These are phyloP conservation scores for Chamaea fasciata DNA, from an alignment of 2,113 vertebrate species.

Conservation along the genomic window DNA sequence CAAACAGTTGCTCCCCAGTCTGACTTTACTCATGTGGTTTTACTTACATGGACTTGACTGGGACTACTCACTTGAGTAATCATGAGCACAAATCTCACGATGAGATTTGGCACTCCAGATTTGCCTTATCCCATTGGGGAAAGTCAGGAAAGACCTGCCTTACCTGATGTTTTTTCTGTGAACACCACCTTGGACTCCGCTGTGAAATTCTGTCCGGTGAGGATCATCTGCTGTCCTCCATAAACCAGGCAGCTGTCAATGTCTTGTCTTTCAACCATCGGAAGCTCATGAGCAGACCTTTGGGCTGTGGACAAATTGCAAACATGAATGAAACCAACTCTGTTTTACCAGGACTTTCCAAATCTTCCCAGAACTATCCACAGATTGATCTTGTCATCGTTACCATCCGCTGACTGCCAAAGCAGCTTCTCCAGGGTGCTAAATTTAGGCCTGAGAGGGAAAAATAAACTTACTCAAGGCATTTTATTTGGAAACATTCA, in stretches of 20 bases:
- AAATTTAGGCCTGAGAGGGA: slow-evolving; percentile 66
- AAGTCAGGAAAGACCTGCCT: neutral
- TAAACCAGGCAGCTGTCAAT: slow-evolving; percentile 91
- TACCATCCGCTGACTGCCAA: slow-evolving; percentile 49
- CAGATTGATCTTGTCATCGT: slow-evolving; percentile 61
- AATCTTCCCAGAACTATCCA: slow-evolving; percentile 63
- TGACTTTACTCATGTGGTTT: neutral
- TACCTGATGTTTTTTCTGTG: slow-evolving; percentile 91
- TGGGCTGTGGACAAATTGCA: slow-evolving; percentile 80
- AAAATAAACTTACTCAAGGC: slow-evolving; percentile 68
- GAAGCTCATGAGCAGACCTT: slow-evolving; percentile 95
- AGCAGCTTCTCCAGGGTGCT: slow-evolving; percentile 51
- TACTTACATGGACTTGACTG: neutral
- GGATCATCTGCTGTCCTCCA: slow-evolving; percentile 97
- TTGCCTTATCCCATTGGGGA: neutral
- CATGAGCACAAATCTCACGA: neutral
- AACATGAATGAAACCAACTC: slow-evolving; percentile 55
- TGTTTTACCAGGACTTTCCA: slow-evolving; percentile 60
- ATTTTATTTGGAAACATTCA: slow-evolving; percentile 67
- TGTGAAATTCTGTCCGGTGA: slow-evolving; percentile 95
- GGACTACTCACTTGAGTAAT: neutral
- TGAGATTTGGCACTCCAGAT: neutral
- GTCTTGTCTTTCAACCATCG: slow-evolving; percentile 96
- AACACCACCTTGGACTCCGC: slow-evolving; percentile 96
- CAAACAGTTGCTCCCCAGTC: neutral